These are phyloP conservation scores for Harpagifer antarcticus DNA, from an alignment of 2,797 vertebrate genomes.

Conservation along the genomic window DNA sequence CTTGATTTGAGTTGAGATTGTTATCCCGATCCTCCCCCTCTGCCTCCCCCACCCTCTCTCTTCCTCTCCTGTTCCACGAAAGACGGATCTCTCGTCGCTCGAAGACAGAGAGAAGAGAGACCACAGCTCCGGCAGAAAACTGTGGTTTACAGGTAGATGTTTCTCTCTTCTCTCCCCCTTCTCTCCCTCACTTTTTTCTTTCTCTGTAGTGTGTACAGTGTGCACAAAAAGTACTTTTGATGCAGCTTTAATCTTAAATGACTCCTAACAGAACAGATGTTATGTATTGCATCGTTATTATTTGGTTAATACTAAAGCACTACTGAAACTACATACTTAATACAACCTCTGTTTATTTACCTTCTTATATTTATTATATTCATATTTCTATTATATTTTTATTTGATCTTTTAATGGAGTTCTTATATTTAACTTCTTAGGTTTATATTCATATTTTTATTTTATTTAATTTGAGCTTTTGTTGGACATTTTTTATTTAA, in stretches of 20 bases:
- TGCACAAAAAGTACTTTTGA: slow-evolving; percentile 8
- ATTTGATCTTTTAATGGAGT: too few relatives aligned
- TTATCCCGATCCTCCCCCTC: slow-evolving; percentile 78
- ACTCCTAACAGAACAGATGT: not conserved
- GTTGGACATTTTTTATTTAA: too few relatives aligned
- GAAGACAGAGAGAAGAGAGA: slow-evolving; percentile 59
- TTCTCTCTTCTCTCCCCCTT: slow-evolving; percentile 42
- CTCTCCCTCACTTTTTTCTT: not conserved
- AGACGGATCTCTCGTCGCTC: slow-evolving; percentile 85
- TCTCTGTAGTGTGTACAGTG: slow-evolving; percentile 6
- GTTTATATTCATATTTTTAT: too few relatives aligned
- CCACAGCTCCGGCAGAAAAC: slow-evolving; percentile 65
- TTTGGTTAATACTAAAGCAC: too few relatives aligned
- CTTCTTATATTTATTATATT: too few relatives aligned
- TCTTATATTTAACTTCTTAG: too few relatives aligned
- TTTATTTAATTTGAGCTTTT: too few relatives aligned
- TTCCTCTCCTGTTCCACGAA: slow-evolving; percentile 88
- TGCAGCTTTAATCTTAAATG: slow-evolving; percentile 19
- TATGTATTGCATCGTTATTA: too few relatives aligned
- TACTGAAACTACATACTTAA: too few relatives aligned
- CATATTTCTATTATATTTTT: too few relatives aligned
- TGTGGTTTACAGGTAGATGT: slow-evolving; percentile 69
- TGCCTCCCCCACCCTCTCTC: slow-evolving; percentile 80
- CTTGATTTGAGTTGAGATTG: slow-evolving; percentile 85
- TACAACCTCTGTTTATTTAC: too few relatives aligned